Evolutionary conservation across 2,888 invertebrate genomes (phyloP).

Genomic region (Plusia festucae): DNA sequence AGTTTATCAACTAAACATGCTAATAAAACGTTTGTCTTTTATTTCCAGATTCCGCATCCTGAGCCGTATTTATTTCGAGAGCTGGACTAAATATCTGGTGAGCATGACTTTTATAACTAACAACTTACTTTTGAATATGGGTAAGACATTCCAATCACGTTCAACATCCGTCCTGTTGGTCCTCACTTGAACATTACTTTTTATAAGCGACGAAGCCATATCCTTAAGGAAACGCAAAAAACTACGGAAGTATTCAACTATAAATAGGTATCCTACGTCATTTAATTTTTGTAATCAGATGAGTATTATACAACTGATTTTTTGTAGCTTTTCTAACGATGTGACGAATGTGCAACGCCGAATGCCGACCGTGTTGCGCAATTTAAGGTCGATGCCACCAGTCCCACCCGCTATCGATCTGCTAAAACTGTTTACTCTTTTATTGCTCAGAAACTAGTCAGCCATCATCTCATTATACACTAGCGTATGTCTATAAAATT

Average conservation of each 20-base stretch:
- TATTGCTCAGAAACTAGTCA: constrained; percentile 52
- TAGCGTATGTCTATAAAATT: constrained; percentile 31
- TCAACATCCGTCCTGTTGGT: constrained; percentile 65
- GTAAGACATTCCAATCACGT: constrained; percentile 65
- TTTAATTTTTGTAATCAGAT: constrained; percentile 44
- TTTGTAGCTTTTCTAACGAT: constrained; percentile 53
- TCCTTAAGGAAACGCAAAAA: constrained; percentile 51
- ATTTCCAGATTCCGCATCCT: constrained; percentile 67
- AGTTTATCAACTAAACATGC: constrained; percentile 3
- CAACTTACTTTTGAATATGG: constrained; percentile 41
- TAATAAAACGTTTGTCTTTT: constrained; percentile 37
- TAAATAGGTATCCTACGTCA: constrained; percentile 21
- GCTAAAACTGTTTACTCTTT: constrained; percentile 67
- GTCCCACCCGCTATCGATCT: constrained; percentile 67
- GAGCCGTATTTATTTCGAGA: constrained; percentile 59
- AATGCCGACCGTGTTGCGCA: constrained; percentile 72
- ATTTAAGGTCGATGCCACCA: constrained; percentile 77
- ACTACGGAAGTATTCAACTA: constrained; percentile 41
- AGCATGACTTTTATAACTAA: constrained; percentile 55
- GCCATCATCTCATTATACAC: constrained; percentile 32
- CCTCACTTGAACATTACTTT: constrained; percentile 46
- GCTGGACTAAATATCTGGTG: constrained; percentile 67
- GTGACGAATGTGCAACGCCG: constrained; percentile 66
- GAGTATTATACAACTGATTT: constrained; percentile 53
- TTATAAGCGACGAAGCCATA: constrained; percentile 48